Conservation (phyloP, 2,888 invertebrate species). For the Conops quadrifasciatus region DNA sequence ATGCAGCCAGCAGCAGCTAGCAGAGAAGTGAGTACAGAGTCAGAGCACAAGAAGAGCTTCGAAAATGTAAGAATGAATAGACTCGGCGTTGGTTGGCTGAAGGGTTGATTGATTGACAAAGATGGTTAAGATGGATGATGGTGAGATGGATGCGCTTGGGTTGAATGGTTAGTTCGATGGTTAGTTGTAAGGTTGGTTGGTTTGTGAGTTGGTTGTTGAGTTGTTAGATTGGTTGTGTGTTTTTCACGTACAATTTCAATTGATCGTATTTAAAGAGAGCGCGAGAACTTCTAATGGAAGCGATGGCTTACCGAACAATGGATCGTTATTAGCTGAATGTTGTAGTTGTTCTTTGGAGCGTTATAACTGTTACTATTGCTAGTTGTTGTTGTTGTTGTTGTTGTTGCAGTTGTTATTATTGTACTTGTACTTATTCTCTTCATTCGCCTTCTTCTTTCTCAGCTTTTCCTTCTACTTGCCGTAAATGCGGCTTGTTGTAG, state of each 20-base stretch:
- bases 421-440: neutral
- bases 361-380: slow-evolving; percentile 20
- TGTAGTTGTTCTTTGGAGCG: neutral
- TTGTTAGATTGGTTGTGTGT: neutral
- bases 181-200: neutral
- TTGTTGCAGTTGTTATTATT: slow-evolving; percentile 10
- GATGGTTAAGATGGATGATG: neutral
- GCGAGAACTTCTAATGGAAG: slow-evolving; percentile 34
- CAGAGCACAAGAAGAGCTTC: neutral
- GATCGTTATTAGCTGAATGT: too few relatives aligned
- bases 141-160: neutral
- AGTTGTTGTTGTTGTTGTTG: slow-evolving; percentile 32
- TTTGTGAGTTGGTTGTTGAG: neutral
- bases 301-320: neutral
- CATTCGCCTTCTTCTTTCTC: too few relatives aligned
- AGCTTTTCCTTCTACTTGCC: too few relatives aligned
- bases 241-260: neutral
- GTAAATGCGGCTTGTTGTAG: slow-evolving; percentile 1
- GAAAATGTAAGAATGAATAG: neutral
- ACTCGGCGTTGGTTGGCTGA: neutral
- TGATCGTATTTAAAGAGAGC: slow-evolving; percentile 24
- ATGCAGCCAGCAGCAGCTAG: neutral
- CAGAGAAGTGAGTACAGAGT: neutral
- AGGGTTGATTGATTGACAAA: neutral
- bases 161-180: neutral